Base-by-base conservation (phyloP, 2,888 invertebrate genomes). In the Cryptosula pallasiana region DNA sequence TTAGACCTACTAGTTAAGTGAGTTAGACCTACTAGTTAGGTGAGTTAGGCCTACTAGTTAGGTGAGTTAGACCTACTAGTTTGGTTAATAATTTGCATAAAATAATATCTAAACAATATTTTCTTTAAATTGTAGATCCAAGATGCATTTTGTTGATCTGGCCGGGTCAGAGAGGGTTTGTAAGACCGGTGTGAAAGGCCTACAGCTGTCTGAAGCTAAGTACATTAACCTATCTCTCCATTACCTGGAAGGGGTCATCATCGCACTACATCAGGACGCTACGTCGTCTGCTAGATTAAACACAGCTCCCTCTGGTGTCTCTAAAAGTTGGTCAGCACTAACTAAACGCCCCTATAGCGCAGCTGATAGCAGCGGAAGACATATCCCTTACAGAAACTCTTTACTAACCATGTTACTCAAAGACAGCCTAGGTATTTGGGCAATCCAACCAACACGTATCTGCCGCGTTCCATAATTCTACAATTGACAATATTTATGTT, bases 121-220 rank as follows among this genome's bases (percentile, higher is more conserved):
- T n/a, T n/a, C n/a, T n/a, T n/a, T n/a, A n/a, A n/a, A n/a, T n/a
- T n/a, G 55, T 77, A 82, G 82, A 71, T 82, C 82, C 20, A 82
- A 82, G 74, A 75, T 82, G 16, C 82, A 82, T 75, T 75, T 82
- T 73, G 82, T 82, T 29, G 82, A 82, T 76, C 77, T 82, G 69
- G 82, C 82, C 2, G 82, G 82, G 1, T 82, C 82, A n/a, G 82
- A 82, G 74, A 74, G 82, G 35, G 82, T 81, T 29, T 78, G 81
- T 13, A 82, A 81, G 75, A 81, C 82, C 0, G 79, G 80, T 1
- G 81, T 79, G 16, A 76, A 78, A 57, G 82, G 82, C 20, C 79
- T 79, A 72, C 80, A 80, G 73, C 76, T 82, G 74, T 77, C 77
- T 1, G 82, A 82, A 73, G 82, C 82, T 35, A 82, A 82, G 75